Evolutionary conservation across 2,113 vertebrate genomes (phyloP).

Genomic region (Ammodytes dubius): DNA sequence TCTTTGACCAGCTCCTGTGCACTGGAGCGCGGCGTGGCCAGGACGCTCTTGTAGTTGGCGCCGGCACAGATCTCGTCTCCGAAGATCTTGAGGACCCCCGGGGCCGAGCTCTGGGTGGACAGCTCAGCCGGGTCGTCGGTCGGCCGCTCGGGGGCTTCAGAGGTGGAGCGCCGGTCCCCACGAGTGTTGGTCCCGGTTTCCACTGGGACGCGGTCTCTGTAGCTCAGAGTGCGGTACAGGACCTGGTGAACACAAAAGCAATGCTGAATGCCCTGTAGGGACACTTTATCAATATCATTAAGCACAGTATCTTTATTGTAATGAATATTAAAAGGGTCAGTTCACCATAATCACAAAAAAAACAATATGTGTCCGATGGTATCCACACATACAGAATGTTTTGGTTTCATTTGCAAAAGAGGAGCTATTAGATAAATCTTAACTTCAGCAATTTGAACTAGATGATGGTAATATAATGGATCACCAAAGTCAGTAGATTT

Average conservation of each 20-base stretch:
- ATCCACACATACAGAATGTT: neutral
- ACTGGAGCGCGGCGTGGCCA: conserved; percentile 92
- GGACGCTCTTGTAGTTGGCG: conserved; percentile 96
- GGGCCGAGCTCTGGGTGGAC: conserved; percentile 94
- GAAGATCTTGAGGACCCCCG: conserved; percentile 95
- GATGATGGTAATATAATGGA: no score
- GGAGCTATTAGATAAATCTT: no score
- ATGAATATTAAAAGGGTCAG: neutral
- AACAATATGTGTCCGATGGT: neutral
- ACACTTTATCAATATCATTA: neutral
- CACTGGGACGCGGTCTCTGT: conserved; percentile 86
- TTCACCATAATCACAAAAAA: neutral
- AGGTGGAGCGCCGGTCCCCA: conserved; percentile 80
- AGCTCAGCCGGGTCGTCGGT: conserved; percentile 93
- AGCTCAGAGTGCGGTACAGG: conserved; percentile 93
- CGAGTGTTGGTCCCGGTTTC: conserved; percentile 77
- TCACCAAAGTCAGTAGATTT: no score
- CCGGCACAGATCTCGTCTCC: conserved; percentile 92
- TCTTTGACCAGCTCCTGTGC: conserved; percentile 94
- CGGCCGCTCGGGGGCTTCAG: conserved; percentile 76
- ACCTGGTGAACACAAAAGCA: conserved; percentile 70
- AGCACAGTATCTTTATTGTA: neutral
- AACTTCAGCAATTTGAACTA: no score
- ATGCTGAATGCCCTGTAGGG: neutral
- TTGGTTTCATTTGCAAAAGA: no score